Evolutionary conservation across 2,113 vertebrate species (phyloP), one percentile per base, ranked within the genome.

Genomic region (Boleophthalmus pectinirostris): DNA sequence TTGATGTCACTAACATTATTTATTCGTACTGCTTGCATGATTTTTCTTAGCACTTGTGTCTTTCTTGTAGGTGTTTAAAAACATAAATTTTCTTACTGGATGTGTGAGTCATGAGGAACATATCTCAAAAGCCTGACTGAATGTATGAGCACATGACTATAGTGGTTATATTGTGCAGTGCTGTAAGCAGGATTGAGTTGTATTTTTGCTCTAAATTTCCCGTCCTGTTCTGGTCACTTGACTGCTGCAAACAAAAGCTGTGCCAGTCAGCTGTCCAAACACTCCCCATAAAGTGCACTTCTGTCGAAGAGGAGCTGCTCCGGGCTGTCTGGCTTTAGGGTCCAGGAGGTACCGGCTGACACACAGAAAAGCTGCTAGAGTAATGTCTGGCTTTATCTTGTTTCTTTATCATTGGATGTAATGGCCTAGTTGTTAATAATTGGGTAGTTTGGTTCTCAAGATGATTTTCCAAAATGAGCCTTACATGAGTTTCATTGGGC

Each of bases 251-350:
- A 76, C 46, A 68, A 86, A 83, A 63, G 77, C 79, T 24, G 47
- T 73, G 80, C 69, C 66, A 77, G 82, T 90, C 89, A 91, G 90
- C 91, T 92, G 88, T 90, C 78, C 73, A 92, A 91, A 90, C 90
- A 89, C 83, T 85, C 78, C 85, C 47, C 68, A 79, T 66, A 60
- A 75, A 87, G 82, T 82, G 78, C 69, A 81, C 83, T 74, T 78
- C 84, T 82, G 82, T 87, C 74, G 74, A 73, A 72, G 68, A 73
- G 80, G 74, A 57, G 43, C 49, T 18, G 66, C 71, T 79, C 63
- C 78, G 61, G 78, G 49, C 10, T 5, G 16, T 64, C 61, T 84
- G 3, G 56, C 61, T 82, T 77, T 53, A n/a, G 66, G 35, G 60
- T 71, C 43, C 11, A 58, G 74, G 33, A 66, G 49, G 29, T 66